Conservation (phyloP, 2,888 invertebrate genomes). For the Pristionchus entomophagus region DNA sequence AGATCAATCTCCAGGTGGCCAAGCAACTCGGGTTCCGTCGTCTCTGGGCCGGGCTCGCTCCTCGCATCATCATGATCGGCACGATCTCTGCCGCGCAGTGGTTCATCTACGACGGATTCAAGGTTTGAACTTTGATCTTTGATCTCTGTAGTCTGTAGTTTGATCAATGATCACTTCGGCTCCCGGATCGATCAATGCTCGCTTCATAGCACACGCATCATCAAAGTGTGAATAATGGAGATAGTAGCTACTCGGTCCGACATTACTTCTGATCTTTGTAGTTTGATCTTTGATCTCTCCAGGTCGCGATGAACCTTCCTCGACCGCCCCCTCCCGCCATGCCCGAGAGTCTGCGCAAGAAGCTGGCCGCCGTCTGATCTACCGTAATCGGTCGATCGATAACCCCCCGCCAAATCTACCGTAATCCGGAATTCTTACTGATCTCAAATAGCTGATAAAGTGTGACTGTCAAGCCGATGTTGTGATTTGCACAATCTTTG, state of each 20-base stretch:
- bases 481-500: too few species aligned
- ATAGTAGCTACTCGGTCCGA: too few species aligned
- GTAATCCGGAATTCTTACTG: conserved; percentile 5
- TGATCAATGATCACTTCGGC: neutral
- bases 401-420: neutral
- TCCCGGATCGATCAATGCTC: too few species aligned
- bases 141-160: neutral
- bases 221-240: too few species aligned
- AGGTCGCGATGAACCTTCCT: conserved; percentile 83
- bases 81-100: conserved; percentile 91
- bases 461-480: neutral
- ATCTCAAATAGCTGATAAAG: neutral
- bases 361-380: conserved; percentile 73
- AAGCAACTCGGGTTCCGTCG: conserved; percentile 82
- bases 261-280: too few species aligned
- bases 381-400: neutral
- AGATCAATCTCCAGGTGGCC: conserved; percentile 15
- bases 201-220: too few species aligned
- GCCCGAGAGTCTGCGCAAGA: conserved; percentile 90
- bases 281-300: neutral
- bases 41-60: conserved; percentile 82
- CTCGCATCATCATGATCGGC: conserved; percentile 93
- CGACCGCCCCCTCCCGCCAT: conserved; percentile 96
- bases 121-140: conserved; percentile 76
- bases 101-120: conserved; percentile 92